Evolutionary conservation across 2,113 vertebrate species (phyloP).

Genomic region (Pavo muticus): DNA sequence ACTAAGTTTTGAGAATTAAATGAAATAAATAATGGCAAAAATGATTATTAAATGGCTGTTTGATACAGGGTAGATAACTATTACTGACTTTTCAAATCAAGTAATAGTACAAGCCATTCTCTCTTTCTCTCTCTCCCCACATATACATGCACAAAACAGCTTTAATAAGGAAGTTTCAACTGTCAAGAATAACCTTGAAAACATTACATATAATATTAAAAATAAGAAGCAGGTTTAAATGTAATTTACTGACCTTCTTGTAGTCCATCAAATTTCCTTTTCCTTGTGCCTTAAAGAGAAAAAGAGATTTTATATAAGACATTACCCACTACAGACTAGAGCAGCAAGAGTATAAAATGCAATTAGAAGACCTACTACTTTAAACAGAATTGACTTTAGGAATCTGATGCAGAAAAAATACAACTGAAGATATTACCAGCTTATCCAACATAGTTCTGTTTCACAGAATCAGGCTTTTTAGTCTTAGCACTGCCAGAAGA

Average conservation of each 20-base stretch:
- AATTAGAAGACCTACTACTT: constrained; percentile 13
- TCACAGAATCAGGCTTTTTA: neutral
- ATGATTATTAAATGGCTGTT: neutral
- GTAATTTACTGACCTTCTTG: constrained; percentile 84
- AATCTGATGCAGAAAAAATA: neutral
- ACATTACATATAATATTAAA: neutral
- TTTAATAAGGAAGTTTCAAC: neutral
- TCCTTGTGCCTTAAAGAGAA: constrained; percentile 84
- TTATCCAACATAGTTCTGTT: too few species aligned
- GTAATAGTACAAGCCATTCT: neutral
- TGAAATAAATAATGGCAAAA: neutral
- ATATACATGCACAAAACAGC: neutral
- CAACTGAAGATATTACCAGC: neutral
- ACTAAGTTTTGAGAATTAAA: neutral
- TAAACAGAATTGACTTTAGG: neutral
- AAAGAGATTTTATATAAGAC: constrained; percentile 24
- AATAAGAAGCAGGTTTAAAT: neutral
- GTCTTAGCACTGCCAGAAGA: neutral
- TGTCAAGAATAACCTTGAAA: neutral
- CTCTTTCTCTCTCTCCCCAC: neutral
- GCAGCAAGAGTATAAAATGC: constrained; percentile 22
- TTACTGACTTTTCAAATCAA: neutral
- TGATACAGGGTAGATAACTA: neutral
- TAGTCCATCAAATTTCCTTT: constrained; percentile 86
- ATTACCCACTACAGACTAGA: neutral